Conservation (phyloP, 2,113 vertebrate species). For the Haplochromis burtoni region DNA sequence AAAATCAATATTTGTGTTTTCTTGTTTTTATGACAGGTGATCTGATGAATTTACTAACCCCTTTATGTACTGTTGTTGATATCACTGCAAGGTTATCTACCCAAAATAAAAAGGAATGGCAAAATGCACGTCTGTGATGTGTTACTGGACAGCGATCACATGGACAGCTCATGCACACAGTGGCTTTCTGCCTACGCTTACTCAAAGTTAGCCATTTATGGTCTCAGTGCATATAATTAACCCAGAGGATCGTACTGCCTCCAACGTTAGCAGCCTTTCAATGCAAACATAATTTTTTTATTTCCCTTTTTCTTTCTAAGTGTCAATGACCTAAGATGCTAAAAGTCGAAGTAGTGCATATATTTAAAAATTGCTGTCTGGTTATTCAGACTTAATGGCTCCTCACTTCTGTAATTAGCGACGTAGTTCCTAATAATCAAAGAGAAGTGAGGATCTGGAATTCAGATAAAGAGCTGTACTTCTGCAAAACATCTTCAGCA, state of each 20-base stretch:
- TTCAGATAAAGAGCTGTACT: background rate
- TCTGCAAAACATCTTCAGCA: background rate
- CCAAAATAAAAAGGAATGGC: background rate
- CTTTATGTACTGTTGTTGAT: background rate
- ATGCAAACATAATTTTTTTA: rapidly evolving
- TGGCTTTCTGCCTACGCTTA: background rate
- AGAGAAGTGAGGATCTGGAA: background rate
- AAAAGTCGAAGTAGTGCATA: background rate
- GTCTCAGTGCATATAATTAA: background rate
- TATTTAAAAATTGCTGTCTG: background rate
- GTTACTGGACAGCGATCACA: background rate
- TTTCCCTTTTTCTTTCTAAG: background rate
- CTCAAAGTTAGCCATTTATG: background rate
- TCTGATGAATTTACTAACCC: background rate
- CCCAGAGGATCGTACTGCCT: background rate
- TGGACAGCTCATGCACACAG: background rate
- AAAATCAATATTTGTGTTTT: background rate
- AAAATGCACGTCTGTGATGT: background rate
- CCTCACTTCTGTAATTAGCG: background rate
- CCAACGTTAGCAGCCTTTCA: background rate
- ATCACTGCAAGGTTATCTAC: background rate
- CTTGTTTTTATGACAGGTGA: background rate
- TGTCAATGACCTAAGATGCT: background rate
- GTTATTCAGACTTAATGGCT: background rate
- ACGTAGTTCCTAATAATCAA: background rate